These are phyloP conservation scores for Tanypteryx hageni DNA, from an alignment of 2,888 invertebrate species.

Conservation along the genomic window DNA sequence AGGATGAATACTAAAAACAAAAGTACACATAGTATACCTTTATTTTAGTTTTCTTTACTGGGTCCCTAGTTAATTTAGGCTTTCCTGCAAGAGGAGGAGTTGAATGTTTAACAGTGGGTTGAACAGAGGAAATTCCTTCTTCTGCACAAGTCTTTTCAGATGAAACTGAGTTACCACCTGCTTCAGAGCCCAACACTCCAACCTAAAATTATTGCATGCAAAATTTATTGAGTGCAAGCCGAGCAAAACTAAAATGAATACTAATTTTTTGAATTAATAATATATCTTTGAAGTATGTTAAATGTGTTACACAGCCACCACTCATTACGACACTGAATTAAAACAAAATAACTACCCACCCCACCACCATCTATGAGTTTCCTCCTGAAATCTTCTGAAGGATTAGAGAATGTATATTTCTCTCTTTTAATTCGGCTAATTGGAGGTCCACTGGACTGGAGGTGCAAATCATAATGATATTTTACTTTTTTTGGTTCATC, in stretches of 20 bases:
- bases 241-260: conserved; percentile 23
- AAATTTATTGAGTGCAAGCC: conserved; percentile 51
- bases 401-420: conserved; percentile 89
- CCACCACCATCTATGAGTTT: conserved; percentile 93
- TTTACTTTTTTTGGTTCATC: conserved; percentile 91
- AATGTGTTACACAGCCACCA: conserved; percentile 37
- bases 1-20: conserved; percentile 43
- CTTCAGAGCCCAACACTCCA: conserved; percentile 64
- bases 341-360: conserved; percentile 74
- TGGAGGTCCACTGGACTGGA: conserved; percentile 86
- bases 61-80: conserved; percentile 80
- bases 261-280: not conserved
- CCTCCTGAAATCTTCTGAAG: conserved; percentile 92
- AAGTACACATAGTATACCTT: conserved; percentile 55
- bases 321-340: not conserved
- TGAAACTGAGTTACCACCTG: conserved; percentile 41
- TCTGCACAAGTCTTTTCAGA: conserved; percentile 64
- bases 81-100: conserved; percentile 81
- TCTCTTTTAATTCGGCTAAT: conserved; percentile 86
- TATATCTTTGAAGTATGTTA: conserved; percentile 27
- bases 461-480: conserved; percentile 87
- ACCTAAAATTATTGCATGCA: conserved; percentile 65
- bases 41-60: conserved; percentile 61
- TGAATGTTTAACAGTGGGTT: conserved; percentile 65
- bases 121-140: conserved; percentile 65